Evolutionary conservation across 1,140 invertebrate species (phyloP), one percentile per base, ranked within the genome.

Genomic region (Pseudachorutes palmiensis): DNA sequence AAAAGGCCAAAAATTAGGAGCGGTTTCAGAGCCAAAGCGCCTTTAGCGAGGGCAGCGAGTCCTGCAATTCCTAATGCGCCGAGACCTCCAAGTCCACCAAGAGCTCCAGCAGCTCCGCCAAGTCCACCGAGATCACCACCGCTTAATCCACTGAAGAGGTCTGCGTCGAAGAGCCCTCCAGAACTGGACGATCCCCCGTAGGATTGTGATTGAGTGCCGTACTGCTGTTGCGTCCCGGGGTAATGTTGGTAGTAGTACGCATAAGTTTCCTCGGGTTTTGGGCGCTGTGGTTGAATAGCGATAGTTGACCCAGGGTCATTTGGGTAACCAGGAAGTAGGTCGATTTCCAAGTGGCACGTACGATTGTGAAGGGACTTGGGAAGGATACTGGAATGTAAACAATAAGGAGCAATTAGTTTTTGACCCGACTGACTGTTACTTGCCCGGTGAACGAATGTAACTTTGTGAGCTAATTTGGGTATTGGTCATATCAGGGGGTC

Each of bases 161-260:
- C 67, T n/a, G 28, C 55, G 26, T 64, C 70, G 22, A 41, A 32
- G 5, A 33, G 41, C 57, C 62, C 63, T 26, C 64, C 63, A 64
- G 31, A 32, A 24, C 62, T 45, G 36, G 36, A 45, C 9, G 36
- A 61, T 41, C 62, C 64, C 2, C 55, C 55, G 24, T 58, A 28
- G 9, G n/a, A 58, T 58, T 58, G 36, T 14, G 61, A 62, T 22
- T 62, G 29, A 45, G 41, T 45, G 22, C 61, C 61, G 24, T 2
- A 29, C 19, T 41, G 62, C 1, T 26, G 49, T 22, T 1, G 24
- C 1, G 31, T 60, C 51, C 30, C 57, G 0, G 70, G 70, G 49
- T 67, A 69, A 22, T 72, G 70, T n/a, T 72, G 64, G 32, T 72
- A 72, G 45, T 69, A 67, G 65, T 72, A 72, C 9, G 68, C 62